Base-by-base conservation (phyloP, 2,113 vertebrate genomes). In the Takifugu bimaculatus region DNA sequence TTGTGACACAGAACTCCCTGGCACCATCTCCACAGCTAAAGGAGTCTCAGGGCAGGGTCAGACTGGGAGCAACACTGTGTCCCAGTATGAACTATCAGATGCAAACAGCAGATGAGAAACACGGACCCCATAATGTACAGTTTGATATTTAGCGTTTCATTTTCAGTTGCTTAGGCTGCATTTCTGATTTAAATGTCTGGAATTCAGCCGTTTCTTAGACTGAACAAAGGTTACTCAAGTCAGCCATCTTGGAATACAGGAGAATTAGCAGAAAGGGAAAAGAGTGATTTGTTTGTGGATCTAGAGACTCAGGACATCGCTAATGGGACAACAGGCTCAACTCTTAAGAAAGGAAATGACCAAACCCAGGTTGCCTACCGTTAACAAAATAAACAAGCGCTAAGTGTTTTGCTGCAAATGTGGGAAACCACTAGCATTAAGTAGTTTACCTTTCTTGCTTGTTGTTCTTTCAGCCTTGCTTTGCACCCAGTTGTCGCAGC, bases 321-420 rank as follows among this genome's bases (percentile, higher is more conserved):
- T 20, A 20, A 20, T 54, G 52, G 61, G 29, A 32, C 66, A 72
- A 67, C 44, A 50, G 70, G 72, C 28, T 26, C 65, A 43, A 56
- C 60, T 78, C 80, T 79, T 72, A 73, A 62, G 76, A 13, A 5
- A 84, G 82, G 89, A 91, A 89, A 78, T 76, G 66, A 87, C 65
- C 70, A 2, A 10, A 59, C 60, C 56, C 50, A 70, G 61, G 72
- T 74, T 43, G 63, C 60, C 62, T 14, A 47, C 29, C 11, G 56
- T 59, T 28, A 68, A 78, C 53, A 80, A 43, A 76, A 62, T 62
- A 39, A 70, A 58, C 44, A 7, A 63, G 66, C 50, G 67, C 35
- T 28, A 57, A 45, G 27, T 50, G 54, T 72, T 76, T 92, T 92
- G 85, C 90, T 90, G 75, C 56, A 27, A 91, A 90, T 92, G 88